Evolutionary conservation across 2,797 vertebrate species (phyloP), one percentile per base, ranked within the genome.

Genomic region (Halcyon leucocephala): DNA sequence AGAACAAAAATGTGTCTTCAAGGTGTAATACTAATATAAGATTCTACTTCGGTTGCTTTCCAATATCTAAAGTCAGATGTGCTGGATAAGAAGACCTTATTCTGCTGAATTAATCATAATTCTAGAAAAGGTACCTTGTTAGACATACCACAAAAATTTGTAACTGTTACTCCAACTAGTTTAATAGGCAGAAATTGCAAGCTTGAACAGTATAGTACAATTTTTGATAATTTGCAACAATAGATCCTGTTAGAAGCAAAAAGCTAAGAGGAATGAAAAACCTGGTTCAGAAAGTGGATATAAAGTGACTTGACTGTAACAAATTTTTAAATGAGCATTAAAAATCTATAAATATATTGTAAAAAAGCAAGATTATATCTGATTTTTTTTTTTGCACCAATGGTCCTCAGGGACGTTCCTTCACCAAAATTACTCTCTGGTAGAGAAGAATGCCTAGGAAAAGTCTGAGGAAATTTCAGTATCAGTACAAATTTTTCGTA

Each of bases 361-460:
- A 58, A 29, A 51, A 86, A 73, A 58, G 2, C 3, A 72, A 64
- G 76, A 7, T 26, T 17, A 18, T 66, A 39, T 54, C 28, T 61
- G 22, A 16, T 12, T 39, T 28, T 7, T 60, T 60, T 64, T 89
- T 60, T 91, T 0, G 0, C 10, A 44, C 8, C 16, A 10, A 1
- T 76, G 25, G 71, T 91, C 31, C n/a, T 84, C 41, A 57, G 46
- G 8, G 14, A 78, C 3, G 3, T 78, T 81, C 18, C 20, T 87
- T 87, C 22, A 57, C 26, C 2, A 7, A 6, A 46, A 22, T 49
- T 72, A 22, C 8, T 41, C 49, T 51, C 14, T 51, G 25, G 24
- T 51, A 51, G 49, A 51, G 49, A 39, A 39, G 4, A 1, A 84
- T 78, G 21, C 2, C 18, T 31, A 33, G 21, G 8, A 87, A 69